Evolutionary conservation across 2,888 invertebrate species (phyloP), one percentile per base, ranked within the genome.

Genomic region (Drosophila mulleri): DNA sequence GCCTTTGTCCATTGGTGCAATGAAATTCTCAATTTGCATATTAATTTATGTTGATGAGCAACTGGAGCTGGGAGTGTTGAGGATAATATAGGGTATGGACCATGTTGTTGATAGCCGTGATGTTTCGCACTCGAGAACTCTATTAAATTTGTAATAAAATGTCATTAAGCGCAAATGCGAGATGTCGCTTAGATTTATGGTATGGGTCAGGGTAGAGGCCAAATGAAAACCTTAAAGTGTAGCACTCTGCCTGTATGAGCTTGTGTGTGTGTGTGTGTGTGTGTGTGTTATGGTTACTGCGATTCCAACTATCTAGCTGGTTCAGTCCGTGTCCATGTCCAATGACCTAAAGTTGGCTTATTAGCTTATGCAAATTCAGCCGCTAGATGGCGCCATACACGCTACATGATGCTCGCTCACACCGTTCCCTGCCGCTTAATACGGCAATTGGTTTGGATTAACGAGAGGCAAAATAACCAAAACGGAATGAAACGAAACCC

Each of bases 101-200:
- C 26, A 32, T 48, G 26, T 52, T 41, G 42, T 50, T 63, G 57
- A 60, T 59, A 61, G 61, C 35, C 61, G 42, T 37, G 48, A 42
- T 42, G 35, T 44, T 44, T 44, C 42, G 54, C 26, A 48, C 68
- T 70, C 68, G 26, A 66, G 44, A 48, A 52, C 73, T 63, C 69
- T 54, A 75, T 69, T 72, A 66, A 83, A 72, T 81, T 58, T 67
- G 78, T 82, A 78, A 84, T 84, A 84, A 87, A 84, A 76, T 76
- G 83, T 80, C 73, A 82, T 84, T 80, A 87, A 76, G 82, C 61
- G 69, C 62, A 61, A 75, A 39, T 52, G 67, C 69, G 75, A 61
- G 72, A 63, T 65, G 69, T 44, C 70, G 61, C 64, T 77, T 78
- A 66, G 83, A 87, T 84, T 84, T 82, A 87, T 76, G 69, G 42